Evolutionary conservation across 2,113 vertebrate genomes (phyloP).

Genomic region (Ellobius talpinus): DNA sequence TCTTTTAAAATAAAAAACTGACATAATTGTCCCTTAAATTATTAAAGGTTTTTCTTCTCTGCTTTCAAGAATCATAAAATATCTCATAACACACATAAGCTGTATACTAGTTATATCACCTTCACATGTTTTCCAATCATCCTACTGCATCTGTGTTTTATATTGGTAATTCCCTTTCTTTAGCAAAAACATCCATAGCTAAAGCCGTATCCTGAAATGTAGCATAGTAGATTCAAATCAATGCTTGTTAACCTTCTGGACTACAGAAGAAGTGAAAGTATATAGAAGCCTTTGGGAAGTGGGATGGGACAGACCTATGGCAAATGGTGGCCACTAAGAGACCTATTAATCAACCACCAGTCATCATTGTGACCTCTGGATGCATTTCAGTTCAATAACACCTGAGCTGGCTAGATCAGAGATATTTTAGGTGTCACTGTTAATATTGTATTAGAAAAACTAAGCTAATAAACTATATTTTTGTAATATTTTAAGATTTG

Average conservation of each 20-base stretch:
- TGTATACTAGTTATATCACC: no score
- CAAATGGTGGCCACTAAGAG: not conserved
- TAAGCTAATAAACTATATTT: no score
- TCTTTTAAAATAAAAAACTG: not conserved
- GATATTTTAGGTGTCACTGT: not conserved
- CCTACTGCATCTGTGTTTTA: not conserved
- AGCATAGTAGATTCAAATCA: not conserved
- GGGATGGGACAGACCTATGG: not conserved
- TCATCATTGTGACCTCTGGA: no score
- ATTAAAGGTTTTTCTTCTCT: not conserved
- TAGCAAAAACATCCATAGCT: not conserved
- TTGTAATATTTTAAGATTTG: not conserved
- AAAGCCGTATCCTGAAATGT: not conserved
- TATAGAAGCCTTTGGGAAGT: accelerated
- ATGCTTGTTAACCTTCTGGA: not conserved
- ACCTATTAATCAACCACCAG: no score
- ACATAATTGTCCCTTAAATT: not conserved
- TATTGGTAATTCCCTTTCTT: not conserved
- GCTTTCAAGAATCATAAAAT: not conserved
- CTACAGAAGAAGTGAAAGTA: not conserved
- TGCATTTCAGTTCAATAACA: no score
- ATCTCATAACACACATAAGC: no score
- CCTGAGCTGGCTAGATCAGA: not conserved
- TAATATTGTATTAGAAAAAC: not conserved
- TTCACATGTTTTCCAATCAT: not conserved